Evolutionary conservation across 2,797 vertebrate genomes (phyloP).

Genomic region (Pseudochirops corinnae): DNA sequence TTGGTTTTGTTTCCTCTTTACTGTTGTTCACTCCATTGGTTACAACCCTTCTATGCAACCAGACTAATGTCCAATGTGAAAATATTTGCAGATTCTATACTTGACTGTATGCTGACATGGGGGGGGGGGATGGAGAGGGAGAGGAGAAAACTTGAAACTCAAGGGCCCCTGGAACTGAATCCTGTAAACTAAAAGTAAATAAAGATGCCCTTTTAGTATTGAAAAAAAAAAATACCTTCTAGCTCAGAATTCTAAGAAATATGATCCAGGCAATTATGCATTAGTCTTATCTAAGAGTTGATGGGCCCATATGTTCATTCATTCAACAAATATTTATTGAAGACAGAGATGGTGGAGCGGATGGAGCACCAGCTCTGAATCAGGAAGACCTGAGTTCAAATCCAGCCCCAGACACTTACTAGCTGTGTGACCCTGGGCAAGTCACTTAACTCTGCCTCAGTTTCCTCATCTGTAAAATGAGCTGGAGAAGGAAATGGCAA

Average conservation of each 20-base stretch:
- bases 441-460: not conserved
- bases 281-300: not conserved
- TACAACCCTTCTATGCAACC: no score
- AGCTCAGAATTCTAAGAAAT: not conserved
- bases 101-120: no score
- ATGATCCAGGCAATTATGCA: not conserved
- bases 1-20: no score
- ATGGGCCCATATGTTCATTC: not conserved
- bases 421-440: not conserved
- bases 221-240: not conserved
- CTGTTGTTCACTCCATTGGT: no score
- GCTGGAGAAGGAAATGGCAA: not conserved
- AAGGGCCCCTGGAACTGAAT: no score
- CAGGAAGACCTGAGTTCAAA: not conserved
- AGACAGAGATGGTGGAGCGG: not conserved
- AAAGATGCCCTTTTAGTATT: no score
- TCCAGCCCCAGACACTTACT: not conserved
- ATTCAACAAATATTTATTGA: slow-evolving; percentile 10
- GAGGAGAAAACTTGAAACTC: no score
- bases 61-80: no score
- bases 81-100: no score
- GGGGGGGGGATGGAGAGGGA: no score
- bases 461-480: not conserved
- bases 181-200: no score
- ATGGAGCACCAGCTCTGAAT: not conserved